Evolutionary conservation across 2,888 invertebrate genomes (phyloP).

Genomic region (Dicyrtoma fusca): DNA sequence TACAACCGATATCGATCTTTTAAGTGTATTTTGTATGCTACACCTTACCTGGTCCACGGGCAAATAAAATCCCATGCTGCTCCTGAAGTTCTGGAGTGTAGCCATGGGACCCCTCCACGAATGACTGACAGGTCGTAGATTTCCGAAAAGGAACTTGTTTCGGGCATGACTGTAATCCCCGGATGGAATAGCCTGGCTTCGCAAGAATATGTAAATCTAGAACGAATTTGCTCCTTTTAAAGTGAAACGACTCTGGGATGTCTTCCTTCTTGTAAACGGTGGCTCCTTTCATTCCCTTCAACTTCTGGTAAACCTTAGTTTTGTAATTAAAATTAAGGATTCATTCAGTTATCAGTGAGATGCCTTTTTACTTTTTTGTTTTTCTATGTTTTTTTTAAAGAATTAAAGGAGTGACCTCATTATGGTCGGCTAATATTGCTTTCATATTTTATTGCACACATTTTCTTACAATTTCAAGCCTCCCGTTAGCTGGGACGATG

Average conservation of each 20-base stretch:
- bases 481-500: slow-evolving; percentile 11
- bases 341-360: too few relatives aligned
- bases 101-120: slow-evolving; percentile 55
- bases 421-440: too few relatives aligned
- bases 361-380: too few relatives aligned
- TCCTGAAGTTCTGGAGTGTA: slow-evolving; percentile 56
- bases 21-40: too few relatives aligned
- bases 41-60: slow-evolving; percentile 58
- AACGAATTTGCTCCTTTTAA: slow-evolving; percentile 60
- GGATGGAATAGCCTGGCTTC: slow-evolving; percentile 55
- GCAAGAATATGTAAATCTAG: slow-evolving; percentile 46
- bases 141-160: slow-evolving; percentile 49
- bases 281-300: background rate
- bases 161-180: slow-evolving; percentile 48
- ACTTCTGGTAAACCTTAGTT: slow-evolving; percentile 11
- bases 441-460: too few relatives aligned
- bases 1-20: too few relatives aligned
- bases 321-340: too few relatives aligned
- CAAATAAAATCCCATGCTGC: slow-evolving; percentile 59
- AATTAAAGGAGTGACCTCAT: too few relatives aligned
- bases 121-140: background rate
- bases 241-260: slow-evolving; percentile 61
- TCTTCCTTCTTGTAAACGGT: slow-evolving; percentile 60
- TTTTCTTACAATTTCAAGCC: slow-evolving; percentile 20
- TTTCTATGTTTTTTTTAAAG: too few relatives aligned